Percentiles rank a stretch among this genome's conserved stretches.
phyloP scores from a whole-genome alignment of 2,888 invertebrate species.

The Cerceris ruficornis region DNA sequence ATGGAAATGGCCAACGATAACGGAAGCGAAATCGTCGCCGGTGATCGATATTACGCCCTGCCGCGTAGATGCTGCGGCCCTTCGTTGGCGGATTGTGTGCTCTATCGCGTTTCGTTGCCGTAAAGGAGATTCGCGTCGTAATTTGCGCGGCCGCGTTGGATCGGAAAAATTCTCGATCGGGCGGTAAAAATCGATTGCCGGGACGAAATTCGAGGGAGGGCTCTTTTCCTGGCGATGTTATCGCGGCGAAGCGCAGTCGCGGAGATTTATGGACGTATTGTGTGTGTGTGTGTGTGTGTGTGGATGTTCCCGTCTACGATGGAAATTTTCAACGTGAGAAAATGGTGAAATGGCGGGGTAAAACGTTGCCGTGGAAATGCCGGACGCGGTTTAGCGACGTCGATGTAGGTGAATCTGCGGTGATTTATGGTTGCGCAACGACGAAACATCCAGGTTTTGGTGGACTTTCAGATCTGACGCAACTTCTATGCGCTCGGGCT shows the following conservation, averaged over 20 bases:
- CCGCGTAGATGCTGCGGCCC: constrained; percentile 12
- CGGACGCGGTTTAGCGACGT: constrained; percentile 53
- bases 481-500: background rate
- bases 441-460: constrained; percentile 31
- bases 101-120: constrained; percentile 49
- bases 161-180: constrained; percentile 15
- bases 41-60: constrained; percentile 60
- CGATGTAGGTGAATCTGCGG: constrained; percentile 61
- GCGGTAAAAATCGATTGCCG: constrained; percentile 48
- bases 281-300: constrained; percentile 33
- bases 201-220: constrained; percentile 41
- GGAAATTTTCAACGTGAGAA: constrained; percentile 62
- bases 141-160: constrained; percentile 25
- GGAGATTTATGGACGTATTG: constrained; percentile 58
- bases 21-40: constrained; percentile 45
- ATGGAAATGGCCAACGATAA: constrained; percentile 35
- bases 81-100: constrained; percentile 31
- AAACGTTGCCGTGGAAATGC: constrained; percentile 43
- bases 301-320: constrained; percentile 25
- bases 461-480: constrained; percentile 22
- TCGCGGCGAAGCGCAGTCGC: constrained; percentile 36
- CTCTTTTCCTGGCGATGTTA: constrained; percentile 43
- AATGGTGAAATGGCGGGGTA: constrained; percentile 38
- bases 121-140: constrained; percentile 29
- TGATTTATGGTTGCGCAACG: constrained; percentile 46